Base-by-base conservation (phyloP, 2,888 invertebrate genomes). In the Limnephilus lunatus region DNA sequence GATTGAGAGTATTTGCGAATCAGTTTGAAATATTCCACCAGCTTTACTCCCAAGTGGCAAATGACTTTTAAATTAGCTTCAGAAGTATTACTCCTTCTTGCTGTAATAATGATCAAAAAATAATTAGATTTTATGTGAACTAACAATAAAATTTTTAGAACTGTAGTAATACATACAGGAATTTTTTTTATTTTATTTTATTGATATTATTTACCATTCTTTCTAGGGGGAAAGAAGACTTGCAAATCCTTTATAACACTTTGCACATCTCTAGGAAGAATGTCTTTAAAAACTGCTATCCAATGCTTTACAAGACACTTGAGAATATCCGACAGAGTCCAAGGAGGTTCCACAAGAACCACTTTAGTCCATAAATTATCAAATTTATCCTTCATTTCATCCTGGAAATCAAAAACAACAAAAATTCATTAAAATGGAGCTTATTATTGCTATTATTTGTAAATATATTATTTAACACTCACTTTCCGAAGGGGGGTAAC, bases 251-350 rank as follows among this genome's bases (percentile, higher is more conserved):
- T 90, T 7, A 92, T 14, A 15, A 80, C 25, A 39, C 48, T 85
- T 81, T 81, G 31, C 14, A 81, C 80, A 44, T 83, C 85, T 25
- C 15, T 82, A n/a, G 90, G 86, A 9, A 93, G 90, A 81, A 93
- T 68, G 14, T 96, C 96, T 92, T 94, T 95, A 95, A 97, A 97
- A 19, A 97, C 96, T 0, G 97, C 96, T 14, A 95, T 94, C 97
- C 97, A 97, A 94, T 97, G 97, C 94, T 96, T 96, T 91, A 96
- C 95, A 94, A 97, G 95, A 93, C 96, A 96, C 92, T 95, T 95
- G 31, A 97, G 94, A 90, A 97, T 96, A 90, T 96, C 96, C 5
- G 94, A 92, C 81, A 97, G 94, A 7, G 95, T 94, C 97, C 97
- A 97, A 0, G 97, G 97, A 2, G 97, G 96, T 88, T 96, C 95